Evolutionary conservation across 2,113 vertebrate species (phyloP).

Genomic region (Strigops habroptila): DNA sequence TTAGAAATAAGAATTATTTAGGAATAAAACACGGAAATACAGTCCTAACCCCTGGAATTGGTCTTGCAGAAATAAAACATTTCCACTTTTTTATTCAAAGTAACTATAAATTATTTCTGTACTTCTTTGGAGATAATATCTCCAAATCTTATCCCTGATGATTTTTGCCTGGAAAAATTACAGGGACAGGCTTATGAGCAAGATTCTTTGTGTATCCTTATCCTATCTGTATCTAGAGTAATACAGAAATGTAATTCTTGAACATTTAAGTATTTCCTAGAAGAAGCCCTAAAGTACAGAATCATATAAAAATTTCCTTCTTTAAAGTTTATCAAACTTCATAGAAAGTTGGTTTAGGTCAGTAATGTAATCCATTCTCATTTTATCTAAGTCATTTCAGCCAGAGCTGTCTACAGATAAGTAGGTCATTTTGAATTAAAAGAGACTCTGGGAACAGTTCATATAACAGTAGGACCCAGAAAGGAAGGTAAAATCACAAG

Average conservation of each 20-base stretch:
- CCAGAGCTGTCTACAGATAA: not conserved
- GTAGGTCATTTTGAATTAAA: not conserved
- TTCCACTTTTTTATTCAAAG: not conserved
- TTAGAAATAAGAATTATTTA: not conserved
- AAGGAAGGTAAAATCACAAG: not conserved
- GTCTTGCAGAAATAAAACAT: not conserved
- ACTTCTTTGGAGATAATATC: not conserved
- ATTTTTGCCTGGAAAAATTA: not conserved
- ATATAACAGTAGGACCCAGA: not conserved
- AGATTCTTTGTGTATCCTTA: not conserved
- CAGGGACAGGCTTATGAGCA: not conserved
- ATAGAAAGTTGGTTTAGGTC: not conserved
- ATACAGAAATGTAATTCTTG: not conserved
- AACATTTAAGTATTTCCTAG: not conserved
- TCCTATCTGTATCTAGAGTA: not conserved
- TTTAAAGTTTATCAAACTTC: not conserved
- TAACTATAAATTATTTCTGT: not conserved
- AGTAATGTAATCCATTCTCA: not conserved
- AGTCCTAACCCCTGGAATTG: not conserved
- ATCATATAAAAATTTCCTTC: not conserved
- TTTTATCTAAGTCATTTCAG: not conserved
- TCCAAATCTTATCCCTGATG: not conserved
- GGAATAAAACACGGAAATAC: not conserved
- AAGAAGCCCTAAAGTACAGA: not conserved
- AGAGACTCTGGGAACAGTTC: not conserved